phyloP scores from a whole-genome alignment of 2,797 vertebrate genomes.

The Remorina albescens region DNA sequence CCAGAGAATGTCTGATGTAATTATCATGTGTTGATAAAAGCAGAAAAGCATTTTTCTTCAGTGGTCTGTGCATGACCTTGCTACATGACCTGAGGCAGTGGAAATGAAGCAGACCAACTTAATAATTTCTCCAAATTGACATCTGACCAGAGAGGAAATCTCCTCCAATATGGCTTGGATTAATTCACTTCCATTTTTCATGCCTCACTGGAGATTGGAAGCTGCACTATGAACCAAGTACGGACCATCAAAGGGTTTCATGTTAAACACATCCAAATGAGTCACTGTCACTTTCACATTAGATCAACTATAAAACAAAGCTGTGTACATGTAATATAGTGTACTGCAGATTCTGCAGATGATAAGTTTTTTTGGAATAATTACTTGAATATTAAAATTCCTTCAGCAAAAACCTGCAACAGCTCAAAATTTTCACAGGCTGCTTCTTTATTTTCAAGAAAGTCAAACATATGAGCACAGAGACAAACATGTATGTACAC shows the following conservation, averaged over 20 bases:
- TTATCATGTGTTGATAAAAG: slow-evolving; percentile 64
- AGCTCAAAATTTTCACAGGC: slow-evolving; percentile 49
- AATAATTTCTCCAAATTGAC: slow-evolving; percentile 76
- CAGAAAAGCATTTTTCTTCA: slow-evolving; percentile 44
- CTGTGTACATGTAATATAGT: slow-evolving; percentile 36
- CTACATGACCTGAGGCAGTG: slow-evolving; percentile 73
- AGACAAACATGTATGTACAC: slow-evolving; percentile 25
- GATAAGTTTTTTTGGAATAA: slow-evolving; percentile 52
- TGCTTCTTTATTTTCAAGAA: slow-evolving; percentile 37
- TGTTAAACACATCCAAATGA: slow-evolving; percentile 56
- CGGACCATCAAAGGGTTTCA: slow-evolving; percentile 62
- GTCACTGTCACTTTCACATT: slow-evolving; percentile 42
- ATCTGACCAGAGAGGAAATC: slow-evolving; percentile 77
- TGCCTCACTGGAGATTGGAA: slow-evolving; percentile 66
- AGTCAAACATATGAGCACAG: slow-evolving; percentile 34
- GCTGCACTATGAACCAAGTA: slow-evolving; percentile 70
- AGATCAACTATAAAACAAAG: slow-evolving; percentile 43
- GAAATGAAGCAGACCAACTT: slow-evolving; percentile 75
- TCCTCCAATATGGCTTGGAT: slow-evolving; percentile 68
- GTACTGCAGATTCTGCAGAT: slow-evolving; percentile 44
- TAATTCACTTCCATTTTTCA: slow-evolving; percentile 80
- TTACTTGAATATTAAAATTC: slow-evolving; percentile 39
- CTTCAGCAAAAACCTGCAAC: slow-evolving; percentile 45
- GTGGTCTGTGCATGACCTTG: slow-evolving; percentile 49
- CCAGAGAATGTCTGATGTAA: slow-evolving; percentile 67